Base-by-base conservation (phyloP, 2,888 invertebrate genomes). In the Apotomis betuletana region DNA sequence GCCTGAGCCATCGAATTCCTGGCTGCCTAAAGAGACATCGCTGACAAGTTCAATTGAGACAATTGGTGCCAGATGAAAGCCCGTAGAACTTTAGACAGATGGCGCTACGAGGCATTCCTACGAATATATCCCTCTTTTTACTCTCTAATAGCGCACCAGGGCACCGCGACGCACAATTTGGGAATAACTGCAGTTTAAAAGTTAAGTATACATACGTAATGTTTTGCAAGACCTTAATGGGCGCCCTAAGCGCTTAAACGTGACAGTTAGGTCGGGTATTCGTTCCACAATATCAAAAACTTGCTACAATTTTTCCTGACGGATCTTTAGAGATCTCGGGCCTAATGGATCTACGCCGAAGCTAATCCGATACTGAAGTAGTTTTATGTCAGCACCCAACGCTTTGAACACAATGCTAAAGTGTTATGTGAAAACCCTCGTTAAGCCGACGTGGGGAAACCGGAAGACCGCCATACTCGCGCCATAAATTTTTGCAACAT, bases 371-470 rank as follows among this genome's bases (percentile, higher is more conserved):
- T 10, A 9, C 10, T 49, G 60, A 44, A 13, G 9, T n/a, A 46
- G 59, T 46, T 41, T 59, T 59, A 41, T 13, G 13, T 41, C 5
- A n/a, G 59, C 38, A 58, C n/a, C n/a, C 58, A 41, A 58, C 38
- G 41, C 10, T 55, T 44, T 49, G 49, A 10, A 10, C 55, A 27
- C 55, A 55, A 55, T 55, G 55, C 55, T 36, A 61, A 27, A 49
- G 49, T 49, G 49, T 49, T 49, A 49, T 9, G 49, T 9, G 49
- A 49, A 49, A 8, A 49, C 49, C 49, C 49, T 49, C 49, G 49
- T 12, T 49, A 49, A 49, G 9, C 49, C 9, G 49, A 9, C 49
- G 49, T 2, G 49, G 49, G 10, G 5, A 9, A 49, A 9, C 49
- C 49, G 49, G 49, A 49, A 49, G 49, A 49, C 49, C 9, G 49